Base-by-base conservation (phyloP, 2,797 vertebrate genomes). In the Chaunax sp. region DNA sequence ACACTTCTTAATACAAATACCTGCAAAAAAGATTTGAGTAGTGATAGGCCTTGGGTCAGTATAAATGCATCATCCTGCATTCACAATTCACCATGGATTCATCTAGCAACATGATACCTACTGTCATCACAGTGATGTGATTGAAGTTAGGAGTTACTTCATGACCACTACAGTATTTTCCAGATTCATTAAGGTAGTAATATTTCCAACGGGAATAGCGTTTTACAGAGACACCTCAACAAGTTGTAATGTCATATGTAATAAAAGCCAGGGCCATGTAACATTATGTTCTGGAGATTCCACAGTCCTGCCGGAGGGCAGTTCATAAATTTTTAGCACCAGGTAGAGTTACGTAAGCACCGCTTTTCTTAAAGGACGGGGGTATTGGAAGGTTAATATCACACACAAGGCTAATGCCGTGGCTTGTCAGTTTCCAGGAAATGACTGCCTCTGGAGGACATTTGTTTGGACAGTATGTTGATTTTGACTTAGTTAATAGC, bases 381-480 rank as follows among this genome's bases (percentile, higher is more conserved):
- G 40, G 47, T 64, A 71, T 64, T 53, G 56, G 38, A 51, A 18
- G 43, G 69, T 82, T 82, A 69, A 72, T 69, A 62, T 77, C 56
- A 15, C 43, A 66, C 55, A 60, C 28, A 57, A 40, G 41, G 35
- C 57, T 67, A 53, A 54, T 45, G 62, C 55, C 64, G 69, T n/a
- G 16, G 45, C 33, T 43, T 69, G 60, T 68, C 55, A n/a, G 51
- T 68, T 83, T 81, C 62, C 64, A 61, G 71, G 72, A 83, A 65
- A 75, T 69, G 0, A 53, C 47, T 56, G 59, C 70, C 63, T 73
- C 66, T 63, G 51, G 51, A 67, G 64, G 64, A 77, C 54, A 69
- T 75, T 59, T 83, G 80, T 84, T 84, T 82, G 63, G 70, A 77
- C 67, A 60, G 64, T 74, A 6, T 83, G 77, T 76, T 83, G 62